A percentile compares a stretch with the other conserved stretches of the same genome.
phyloP scores from a whole-genome alignment of 2,113 vertebrate species.

The Aptenodytes patagonicus region DNA sequence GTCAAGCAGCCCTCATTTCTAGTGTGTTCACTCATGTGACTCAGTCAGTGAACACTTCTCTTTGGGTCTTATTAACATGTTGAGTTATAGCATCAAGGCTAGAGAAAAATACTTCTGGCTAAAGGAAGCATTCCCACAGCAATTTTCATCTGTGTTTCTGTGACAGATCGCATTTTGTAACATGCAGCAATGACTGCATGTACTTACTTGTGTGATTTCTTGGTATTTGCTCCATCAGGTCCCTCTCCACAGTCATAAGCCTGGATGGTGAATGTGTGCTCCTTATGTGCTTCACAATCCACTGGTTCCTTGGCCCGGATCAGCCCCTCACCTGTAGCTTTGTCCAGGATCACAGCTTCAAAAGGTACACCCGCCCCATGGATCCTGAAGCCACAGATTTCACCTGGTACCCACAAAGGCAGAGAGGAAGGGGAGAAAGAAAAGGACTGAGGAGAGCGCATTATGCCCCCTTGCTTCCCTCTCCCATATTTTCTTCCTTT shows the following conservation, averaged over 20 bases:
- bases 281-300: slow-evolving; percentile 95
- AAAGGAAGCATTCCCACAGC: neutral
- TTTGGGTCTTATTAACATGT: neutral
- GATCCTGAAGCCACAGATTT: slow-evolving; percentile 96
- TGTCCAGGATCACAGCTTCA: slow-evolving; percentile 95
- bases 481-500: neutral
- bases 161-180: neutral
- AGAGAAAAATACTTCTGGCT: neutral
- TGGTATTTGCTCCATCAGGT: slow-evolving; percentile 92
- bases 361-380: slow-evolving; percentile 92
- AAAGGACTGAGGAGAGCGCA: neutral
- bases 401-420: slow-evolving; percentile 73
- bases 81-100: neutral
- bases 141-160: neutral
- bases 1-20: neutral
- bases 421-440: neutral
- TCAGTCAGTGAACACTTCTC: neutral
- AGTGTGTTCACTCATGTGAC: neutral
- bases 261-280: slow-evolving; percentile 98
- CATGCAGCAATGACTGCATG: neutral
- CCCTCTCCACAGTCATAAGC: slow-evolving; percentile 98
- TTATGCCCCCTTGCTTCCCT: neutral
- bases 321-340: slow-evolving; percentile 93
- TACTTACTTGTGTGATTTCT: slow-evolving; percentile 98
- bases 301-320: slow-evolving; percentile 94